phyloP scores from a whole-genome alignment of 2,888 invertebrate genomes.

The Dromius quadrimaculatus region DNA sequence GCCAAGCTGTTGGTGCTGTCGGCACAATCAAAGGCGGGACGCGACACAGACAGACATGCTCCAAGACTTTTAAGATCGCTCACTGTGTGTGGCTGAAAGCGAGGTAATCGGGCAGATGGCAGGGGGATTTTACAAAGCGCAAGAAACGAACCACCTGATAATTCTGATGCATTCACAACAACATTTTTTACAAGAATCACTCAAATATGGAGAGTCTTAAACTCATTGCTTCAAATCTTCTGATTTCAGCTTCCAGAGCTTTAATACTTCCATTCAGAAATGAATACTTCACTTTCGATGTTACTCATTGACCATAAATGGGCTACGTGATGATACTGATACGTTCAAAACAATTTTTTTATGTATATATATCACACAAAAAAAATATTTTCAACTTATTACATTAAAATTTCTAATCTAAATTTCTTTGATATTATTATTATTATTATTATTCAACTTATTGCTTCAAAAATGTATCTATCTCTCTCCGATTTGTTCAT shows the following conservation, averaged over 20 bases:
- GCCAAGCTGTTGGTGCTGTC: conserved; percentile 39
- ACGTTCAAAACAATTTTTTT: too few species aligned
- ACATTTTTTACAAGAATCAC: background rate
- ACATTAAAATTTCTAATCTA: too few species aligned
- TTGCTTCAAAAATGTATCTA: too few species aligned
- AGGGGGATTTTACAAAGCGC: conserved; percentile 46
- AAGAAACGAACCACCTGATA: conserved; percentile 56
- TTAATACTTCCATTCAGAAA: background rate
- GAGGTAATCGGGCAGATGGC: conserved; percentile 33
- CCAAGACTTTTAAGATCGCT: conserved; percentile 38
- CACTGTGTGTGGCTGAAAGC: conserved; percentile 53
- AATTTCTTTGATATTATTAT: too few species aligned
- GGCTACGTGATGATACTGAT: too few species aligned
- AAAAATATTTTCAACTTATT: too few species aligned
- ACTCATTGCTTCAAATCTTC: background rate
- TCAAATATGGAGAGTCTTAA: too few species aligned
- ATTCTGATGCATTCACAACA: conserved; percentile 51
- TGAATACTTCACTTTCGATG: background rate
- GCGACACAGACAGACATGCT: conserved; percentile 54
- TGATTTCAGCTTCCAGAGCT: background rate
- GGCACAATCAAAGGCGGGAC: conserved; percentile 54
- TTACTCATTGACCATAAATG: background rate
- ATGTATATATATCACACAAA: too few species aligned
- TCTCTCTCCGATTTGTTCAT: too few species aligned
- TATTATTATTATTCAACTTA: too few species aligned